Base-by-base conservation (phyloP, 2,113 vertebrate genomes). In the Ceyx melanurus region DNA sequence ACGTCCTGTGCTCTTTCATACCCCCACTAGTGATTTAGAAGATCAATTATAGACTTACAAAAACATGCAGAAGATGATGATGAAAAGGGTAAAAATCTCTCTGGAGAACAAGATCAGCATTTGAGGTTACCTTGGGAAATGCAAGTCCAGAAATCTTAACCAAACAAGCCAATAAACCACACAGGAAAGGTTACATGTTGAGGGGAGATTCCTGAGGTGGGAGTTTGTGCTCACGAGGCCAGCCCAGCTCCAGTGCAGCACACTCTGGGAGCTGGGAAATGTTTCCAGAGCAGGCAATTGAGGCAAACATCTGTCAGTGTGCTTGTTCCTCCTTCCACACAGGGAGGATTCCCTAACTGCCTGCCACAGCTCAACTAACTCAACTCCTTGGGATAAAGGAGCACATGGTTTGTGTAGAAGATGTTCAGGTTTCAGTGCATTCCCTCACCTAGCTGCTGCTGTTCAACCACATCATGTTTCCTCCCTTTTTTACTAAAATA, bases 1-100 rank as follows among this genome's bases (percentile, higher is more conserved):
- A 37, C 0, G 0, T 71, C 79, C 76, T 62, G 13, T 48, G 53
- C 68, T 84, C 73, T 60, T 85, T 74, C 66, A 23, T 23, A 89
- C 29, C 70, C 40, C 57, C 35, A 72, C 61, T 90, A 74, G 82
- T 61, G 43, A 53, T 56, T 90, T 72, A 65, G 35, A 67, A 85
- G 82, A 86, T 43, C 37, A 96, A 92, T 83, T 90, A 67, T 18
- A 76, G 73, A 75, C 29, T 60, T 65, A 75, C 22, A 75, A 94
- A 94, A 93, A 78, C 53, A 89, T 12, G 26, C 68, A 90, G 42
- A 88, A 7, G 37, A 91, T 13, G 10, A 88, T 23, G 54, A 92
- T 37, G 43, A 67, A 71, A 89, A 68, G 15, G 10, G 35, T 75
- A 92, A 89, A 93, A 92, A 90, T 83, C 81, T 23, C 89, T 77